These are phyloP conservation scores for Buathra laborator DNA, from an alignment of 2,888 invertebrate genomes.

Conservation along the genomic window DNA sequence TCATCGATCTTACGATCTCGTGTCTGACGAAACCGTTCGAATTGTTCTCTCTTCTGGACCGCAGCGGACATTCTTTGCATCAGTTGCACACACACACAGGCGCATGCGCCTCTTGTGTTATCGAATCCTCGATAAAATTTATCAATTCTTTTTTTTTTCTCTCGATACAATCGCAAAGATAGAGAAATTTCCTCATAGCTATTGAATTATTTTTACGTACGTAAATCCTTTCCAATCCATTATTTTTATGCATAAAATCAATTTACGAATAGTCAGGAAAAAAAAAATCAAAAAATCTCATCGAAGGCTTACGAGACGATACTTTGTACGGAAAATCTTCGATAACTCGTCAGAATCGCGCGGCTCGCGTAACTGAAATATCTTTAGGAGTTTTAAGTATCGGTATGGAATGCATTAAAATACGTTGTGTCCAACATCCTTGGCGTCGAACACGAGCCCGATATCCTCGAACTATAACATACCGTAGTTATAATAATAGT, in stretches of 20 bases:
- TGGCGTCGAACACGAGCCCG: slow-evolving; percentile 30
- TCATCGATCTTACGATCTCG: slow-evolving; percentile 69
- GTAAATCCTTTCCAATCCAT: background rate
- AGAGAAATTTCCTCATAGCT: background rate
- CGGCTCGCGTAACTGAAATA: background rate
- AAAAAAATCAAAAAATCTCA: background rate
- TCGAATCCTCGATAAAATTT: slow-evolving; percentile 8
- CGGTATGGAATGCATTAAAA: background rate
- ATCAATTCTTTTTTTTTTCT: background rate
- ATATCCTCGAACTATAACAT: slow-evolving; percentile 43
- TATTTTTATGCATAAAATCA: background rate
- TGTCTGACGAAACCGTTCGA: slow-evolving; percentile 69
- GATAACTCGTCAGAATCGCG: no score
- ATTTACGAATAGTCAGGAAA: background rate
- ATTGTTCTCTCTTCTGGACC: slow-evolving; percentile 63
- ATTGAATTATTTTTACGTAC: background rate
- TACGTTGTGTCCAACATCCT: slow-evolving; percentile 26
- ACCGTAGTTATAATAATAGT: slow-evolving; percentile 20
- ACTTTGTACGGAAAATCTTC: no score
- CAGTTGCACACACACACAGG: background rate
- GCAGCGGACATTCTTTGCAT: slow-evolving; percentile 2
- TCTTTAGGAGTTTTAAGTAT: background rate
- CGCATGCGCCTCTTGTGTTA: background rate
- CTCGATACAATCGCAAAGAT: slow-evolving; percentile 7
- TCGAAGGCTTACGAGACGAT: background rate